A percentile compares a stretch with the other conserved stretches of the same genome.
Conservation (phyloP, 1,140 invertebrate genomes). For the Batillaria attramentaria region DNA sequence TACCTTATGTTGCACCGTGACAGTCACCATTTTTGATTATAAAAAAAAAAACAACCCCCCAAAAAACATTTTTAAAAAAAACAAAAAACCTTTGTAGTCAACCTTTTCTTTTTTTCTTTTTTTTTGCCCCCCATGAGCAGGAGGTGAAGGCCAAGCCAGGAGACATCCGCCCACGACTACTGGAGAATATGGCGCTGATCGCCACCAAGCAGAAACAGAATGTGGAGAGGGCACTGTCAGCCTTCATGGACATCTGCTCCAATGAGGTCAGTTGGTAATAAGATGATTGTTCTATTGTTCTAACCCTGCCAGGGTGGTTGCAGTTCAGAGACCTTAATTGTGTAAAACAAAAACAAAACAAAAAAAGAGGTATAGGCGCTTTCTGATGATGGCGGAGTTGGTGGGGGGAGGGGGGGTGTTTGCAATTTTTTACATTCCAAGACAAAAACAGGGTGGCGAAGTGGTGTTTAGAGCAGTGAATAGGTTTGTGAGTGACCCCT, state of each 20-base stretch:
- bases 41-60: too few relatives aligned
- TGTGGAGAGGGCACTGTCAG: conserved; percentile 87
- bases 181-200: conserved; percentile 88
- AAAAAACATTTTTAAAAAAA: too few relatives aligned
- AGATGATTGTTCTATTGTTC: too few relatives aligned
- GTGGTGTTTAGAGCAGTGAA: too few relatives aligned
- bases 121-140: too few relatives aligned
- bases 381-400: background rate
- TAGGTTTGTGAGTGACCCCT: too few relatives aligned
- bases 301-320: background rate
- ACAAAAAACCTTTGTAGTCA: too few relatives aligned
- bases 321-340: too few relatives aligned
- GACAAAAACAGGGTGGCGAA: background rate
- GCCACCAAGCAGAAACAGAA: conserved; percentile 88
- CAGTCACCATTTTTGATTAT: too few relatives aligned
- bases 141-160: conserved; percentile 84
- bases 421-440: background rate
- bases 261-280: conserved; percentile 61
- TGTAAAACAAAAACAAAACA: too few relatives aligned
- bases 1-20: too few relatives aligned
- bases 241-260: conserved; percentile 83
- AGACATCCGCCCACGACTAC: conserved; percentile 77
- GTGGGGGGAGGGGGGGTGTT: background rate
- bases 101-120: too few relatives aligned
- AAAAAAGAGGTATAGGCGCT: background rate